Conservation (phyloP, 2,888 invertebrate species). For the Xestoiulus laeticollis region DNA sequence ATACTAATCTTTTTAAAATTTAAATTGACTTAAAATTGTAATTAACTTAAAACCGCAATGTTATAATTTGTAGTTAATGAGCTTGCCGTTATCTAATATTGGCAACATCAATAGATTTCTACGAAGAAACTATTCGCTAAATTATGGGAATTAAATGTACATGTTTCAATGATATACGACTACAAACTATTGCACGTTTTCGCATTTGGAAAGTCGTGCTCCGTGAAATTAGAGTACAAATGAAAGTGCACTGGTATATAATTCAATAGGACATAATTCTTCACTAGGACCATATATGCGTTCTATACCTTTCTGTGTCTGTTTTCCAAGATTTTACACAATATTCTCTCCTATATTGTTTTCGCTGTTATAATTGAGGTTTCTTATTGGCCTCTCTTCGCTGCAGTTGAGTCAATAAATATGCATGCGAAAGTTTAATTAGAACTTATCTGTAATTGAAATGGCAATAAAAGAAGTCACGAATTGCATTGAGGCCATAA, state of each 20-base stretch:
- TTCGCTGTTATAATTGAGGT: background rate
- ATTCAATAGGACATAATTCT: conserved; percentile 2
- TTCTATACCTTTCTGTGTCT: background rate
- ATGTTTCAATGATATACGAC: background rate
- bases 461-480: conserved; percentile 17
- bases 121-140: background rate
- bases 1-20: too few species aligned
- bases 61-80: too few species aligned
- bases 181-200: background rate
- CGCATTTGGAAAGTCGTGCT: background rate
- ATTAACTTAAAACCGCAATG: too few species aligned
- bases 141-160: background rate
- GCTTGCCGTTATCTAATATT: too few species aligned
- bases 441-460: conserved; percentile 43
- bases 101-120: too few species aligned
- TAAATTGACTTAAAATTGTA: too few species aligned
- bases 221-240: conserved; percentile 38
- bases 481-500: background rate
- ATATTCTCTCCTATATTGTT: background rate
- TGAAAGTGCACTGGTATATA: conserved; percentile 21
- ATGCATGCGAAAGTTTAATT: conserved; percentile 22
- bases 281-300: background rate
- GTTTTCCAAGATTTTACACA: background rate
- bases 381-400: background rate
- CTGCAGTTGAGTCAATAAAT: conserved; percentile 15